These are phyloP conservation scores for Sinonovacula constricta DNA, from an alignment of 1,140 invertebrate genomes.

Conservation along the genomic window DNA sequence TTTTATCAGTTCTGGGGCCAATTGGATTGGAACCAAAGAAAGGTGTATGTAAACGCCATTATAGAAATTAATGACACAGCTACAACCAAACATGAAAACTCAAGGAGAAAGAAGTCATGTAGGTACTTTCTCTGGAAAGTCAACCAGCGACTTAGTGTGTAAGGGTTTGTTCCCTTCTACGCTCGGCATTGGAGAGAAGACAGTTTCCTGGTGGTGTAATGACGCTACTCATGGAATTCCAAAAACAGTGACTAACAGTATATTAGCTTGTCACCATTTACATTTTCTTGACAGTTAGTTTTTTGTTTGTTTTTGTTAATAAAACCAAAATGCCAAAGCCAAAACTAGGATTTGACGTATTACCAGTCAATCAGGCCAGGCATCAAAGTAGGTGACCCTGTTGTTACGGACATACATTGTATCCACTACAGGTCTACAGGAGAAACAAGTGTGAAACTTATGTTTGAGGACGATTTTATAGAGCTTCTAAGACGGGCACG, in stretches of 20 bases:
- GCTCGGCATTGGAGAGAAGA: conserved; percentile 4
- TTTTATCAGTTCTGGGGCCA: conserved; percentile 7
- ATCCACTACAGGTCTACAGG: background rate
- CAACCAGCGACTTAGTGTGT: background rate
- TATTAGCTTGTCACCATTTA: too few species aligned
- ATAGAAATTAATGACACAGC: background rate
- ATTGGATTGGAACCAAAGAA: conserved; percentile 4
- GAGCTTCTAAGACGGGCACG: background rate
- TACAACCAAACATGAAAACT: background rate
- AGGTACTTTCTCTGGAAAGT: conserved; percentile 4
- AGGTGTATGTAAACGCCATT: conserved; percentile 11
- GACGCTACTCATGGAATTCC: background rate
- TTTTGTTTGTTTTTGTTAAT: too few species aligned
- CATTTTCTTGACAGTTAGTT: too few species aligned
- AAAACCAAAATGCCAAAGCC: too few species aligned
- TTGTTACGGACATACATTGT: conserved; percentile 31
- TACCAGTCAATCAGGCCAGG: conserved; percentile 35
- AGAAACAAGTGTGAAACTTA: conserved; percentile 14
- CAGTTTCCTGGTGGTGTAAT: background rate
- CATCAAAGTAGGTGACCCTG: background rate
- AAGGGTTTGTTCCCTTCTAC: conserved; percentile 3
- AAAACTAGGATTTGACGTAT: conserved; percentile 7
- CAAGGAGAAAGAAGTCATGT: conserved; percentile 5
- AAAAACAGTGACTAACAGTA: too few species aligned
- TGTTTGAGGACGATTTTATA: background rate